Evolutionary conservation across 2,888 invertebrate genomes (phyloP).

Genomic region (Odontocerum albicorne): DNA sequence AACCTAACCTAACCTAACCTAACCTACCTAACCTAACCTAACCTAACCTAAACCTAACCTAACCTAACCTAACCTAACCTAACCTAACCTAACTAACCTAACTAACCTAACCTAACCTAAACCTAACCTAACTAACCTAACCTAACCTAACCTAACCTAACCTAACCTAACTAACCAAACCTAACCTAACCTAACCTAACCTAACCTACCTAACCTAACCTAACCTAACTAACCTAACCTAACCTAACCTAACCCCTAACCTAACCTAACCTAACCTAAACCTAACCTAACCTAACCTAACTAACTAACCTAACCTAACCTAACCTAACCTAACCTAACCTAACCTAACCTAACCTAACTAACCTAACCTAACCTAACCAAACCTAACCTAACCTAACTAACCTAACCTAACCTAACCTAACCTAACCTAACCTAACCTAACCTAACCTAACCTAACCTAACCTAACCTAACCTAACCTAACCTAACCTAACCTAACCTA

Average conservation of each 20-base stretch:
- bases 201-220: conserved; percentile 11
- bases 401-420: conserved; percentile 35
- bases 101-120: conserved; percentile 1
- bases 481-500: too few relatives aligned
- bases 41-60: conserved; percentile 8
- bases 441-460: too few relatives aligned
- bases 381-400: conserved; percentile 35
- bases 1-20: conserved; percentile 19
- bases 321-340: conserved; percentile 34
- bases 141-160: conserved; percentile 3
- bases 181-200: neutral
- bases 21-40: conserved; percentile 24
- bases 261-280: conserved; percentile 36
- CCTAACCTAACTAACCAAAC: conserved; percentile 5
- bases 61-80: conserved; percentile 3
- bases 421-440: conserved; percentile 27
- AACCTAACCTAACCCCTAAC: conserved; percentile 4
- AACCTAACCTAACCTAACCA: conserved; percentile 28
- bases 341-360: conserved; percentile 16
- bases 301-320: conserved; percentile 10
- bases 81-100: conserved; percentile 8
- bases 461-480: too few relatives aligned
- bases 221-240: conserved; percentile 1
- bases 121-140: conserved; percentile 16
- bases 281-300: conserved; percentile 35